Evolutionary conservation across 2,113 vertebrate genomes (phyloP), one percentile per base, ranked within the genome.

Genomic region (Vireo altiloquus): DNA sequence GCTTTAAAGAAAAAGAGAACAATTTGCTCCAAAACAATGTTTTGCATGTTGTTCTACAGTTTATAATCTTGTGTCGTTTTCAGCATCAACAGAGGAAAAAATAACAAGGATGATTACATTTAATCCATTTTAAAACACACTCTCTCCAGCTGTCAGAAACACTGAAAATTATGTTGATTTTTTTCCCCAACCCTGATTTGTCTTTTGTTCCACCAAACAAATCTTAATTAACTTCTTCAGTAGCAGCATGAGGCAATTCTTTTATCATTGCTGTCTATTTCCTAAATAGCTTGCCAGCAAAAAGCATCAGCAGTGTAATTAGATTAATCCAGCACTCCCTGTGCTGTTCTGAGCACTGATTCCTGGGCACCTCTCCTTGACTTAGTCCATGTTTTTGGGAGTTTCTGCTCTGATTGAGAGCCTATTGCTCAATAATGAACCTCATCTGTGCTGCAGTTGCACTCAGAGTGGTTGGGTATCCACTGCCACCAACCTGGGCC

Each of bases 151-250:
- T 82, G 44, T 81, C 70, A 90, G 57, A 88, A 44, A 4, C 83
- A 83, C 69, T 89, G 40, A 78, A 74, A 74, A 75, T 77, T 37
- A 66, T 28, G 83, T 87, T 63, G 54, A 40, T 79, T 88, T 78
- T 78, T 84, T 69, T 50, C 27, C 40, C 23, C 68, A 76, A 10
- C 22, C 13, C 20, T 75, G 47, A 59, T 81, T 96, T 97, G 66
- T 85, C 64, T 87, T 94, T 92, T 90, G 65, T 95, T 95, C 77
- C 37, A 72, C 35, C 71, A 94, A 94, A 82, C 87, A 89, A 92
- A 88, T 84, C 52, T 95, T 95, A 92, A 92, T 84, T 83, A 93
- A 74, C 63, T 93, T 76, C 76, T 78, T 37, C 46, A 61, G 63
- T 19, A 65, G 80, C 77, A 94, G 56, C 24, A 33, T 54, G 57